Percentiles rank a stretch among this genome's conserved stretches.
Conservation (phyloP, 2,888 invertebrate genomes). For the Callosobruchus maculatus region DNA sequence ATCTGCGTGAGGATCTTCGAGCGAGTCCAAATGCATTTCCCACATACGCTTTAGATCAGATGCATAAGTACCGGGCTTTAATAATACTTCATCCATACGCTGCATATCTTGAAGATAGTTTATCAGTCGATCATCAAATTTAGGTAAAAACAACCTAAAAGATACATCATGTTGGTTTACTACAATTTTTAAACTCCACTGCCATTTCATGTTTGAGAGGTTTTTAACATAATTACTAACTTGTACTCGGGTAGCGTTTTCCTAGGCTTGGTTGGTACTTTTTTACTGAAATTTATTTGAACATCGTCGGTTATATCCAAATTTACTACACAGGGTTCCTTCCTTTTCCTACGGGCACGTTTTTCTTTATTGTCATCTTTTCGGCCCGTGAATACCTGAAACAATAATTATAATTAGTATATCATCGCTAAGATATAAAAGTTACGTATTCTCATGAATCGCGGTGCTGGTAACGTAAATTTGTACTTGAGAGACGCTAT, state of each 20-base stretch:
- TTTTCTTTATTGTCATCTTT: constrained; percentile 21
- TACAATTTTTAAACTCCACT: too few relatives aligned
- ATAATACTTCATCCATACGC: background rate
- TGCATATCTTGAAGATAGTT: background rate
- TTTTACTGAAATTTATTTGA: constrained; percentile 16
- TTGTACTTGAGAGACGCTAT: too few relatives aligned
- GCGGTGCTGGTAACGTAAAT: too few relatives aligned
- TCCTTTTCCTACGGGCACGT: constrained; percentile 18
- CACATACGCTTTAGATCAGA: background rate
- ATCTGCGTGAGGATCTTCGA: background rate
- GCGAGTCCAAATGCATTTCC: background rate
- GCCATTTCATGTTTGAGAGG: background rate
- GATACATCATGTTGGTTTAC: background rate
- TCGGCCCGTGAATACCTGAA: constrained; percentile 11
- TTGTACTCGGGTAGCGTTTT: background rate
- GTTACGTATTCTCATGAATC: too few relatives aligned
- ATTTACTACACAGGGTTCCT: constrained; percentile 14
- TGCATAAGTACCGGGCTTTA: background rate
- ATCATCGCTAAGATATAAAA: too few relatives aligned
- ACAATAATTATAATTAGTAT: background rate
- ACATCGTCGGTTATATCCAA: constrained; percentile 11
- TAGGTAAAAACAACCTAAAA: background rate
- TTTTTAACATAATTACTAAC: background rate
- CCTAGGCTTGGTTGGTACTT: constrained; percentile 13
- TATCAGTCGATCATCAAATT: background rate